Base-by-base conservation (phyloP, 2,888 invertebrate genomes). In the Mimachlamys varia region DNA sequence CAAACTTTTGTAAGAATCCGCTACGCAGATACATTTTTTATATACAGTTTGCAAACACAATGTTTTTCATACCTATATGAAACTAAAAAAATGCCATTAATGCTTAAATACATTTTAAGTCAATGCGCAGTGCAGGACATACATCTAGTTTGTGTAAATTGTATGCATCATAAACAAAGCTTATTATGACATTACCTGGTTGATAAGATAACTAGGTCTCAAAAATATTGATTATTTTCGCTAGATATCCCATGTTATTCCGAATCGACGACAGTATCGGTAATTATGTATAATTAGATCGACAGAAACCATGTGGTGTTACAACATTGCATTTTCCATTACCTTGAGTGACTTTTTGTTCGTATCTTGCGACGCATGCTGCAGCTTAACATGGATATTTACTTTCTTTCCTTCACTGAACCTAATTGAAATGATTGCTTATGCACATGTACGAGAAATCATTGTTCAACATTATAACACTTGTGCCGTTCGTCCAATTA, bases 321-420 rank as follows among this genome's bases (percentile, higher is more conserved):
- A 62, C 62, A 62, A 22, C n/a, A 62, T 62, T 62, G 62, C 17
- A 22, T 17, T 22, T 62, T 62, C 22, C 62, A 62, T 62, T 62
- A n/a, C 62, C 17, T 22, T 62, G 62, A 62, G 62, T 62, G n/a
- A n/a, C 62, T 62, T 62, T 62, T 62, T 62, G 62, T 62, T n/a
- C 62, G n/a, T 7, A n/a, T 62, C 10, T 62, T 62, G 22, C 22
- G 62, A 62, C 22, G 22, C 62, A n/a, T 62, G 22, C 22, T 62
- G 7, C 62, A 62, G 7, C 62, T n/a, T 3, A 62, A 62, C 22
- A 62, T 22, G 62, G 22, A 62, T 22, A 62, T 62, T 7, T 62
- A 62, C 62, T 22, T 62, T n/a, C n/a, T 62, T 22, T 62, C 62
- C n/a, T 62, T 5, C 62, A 7, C n/a, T 5, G 62, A 62, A 62